phyloP scores from a whole-genome alignment of 2,797 vertebrate species.

The Heteromormyrus szaboi region DNA sequence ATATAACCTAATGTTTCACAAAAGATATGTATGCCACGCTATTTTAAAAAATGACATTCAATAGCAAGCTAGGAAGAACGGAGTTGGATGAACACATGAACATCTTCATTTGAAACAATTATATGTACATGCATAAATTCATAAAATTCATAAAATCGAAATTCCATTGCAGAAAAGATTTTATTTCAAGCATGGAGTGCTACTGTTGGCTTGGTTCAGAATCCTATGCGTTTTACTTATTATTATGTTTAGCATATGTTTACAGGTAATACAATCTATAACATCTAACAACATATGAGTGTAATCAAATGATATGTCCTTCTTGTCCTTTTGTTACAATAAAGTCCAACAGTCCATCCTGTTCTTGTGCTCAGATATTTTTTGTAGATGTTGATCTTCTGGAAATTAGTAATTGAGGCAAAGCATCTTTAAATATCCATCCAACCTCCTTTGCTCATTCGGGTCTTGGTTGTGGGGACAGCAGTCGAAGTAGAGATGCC shows the following conservation, averaged over 20 bases:
- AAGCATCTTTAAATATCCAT: background rate
- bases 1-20: background rate
- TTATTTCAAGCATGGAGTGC: background rate
- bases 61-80: background rate
- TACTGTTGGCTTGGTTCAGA: background rate
- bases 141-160: background rate
- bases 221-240: background rate
- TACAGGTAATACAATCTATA: background rate
- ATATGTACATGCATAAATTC: background rate
- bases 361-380: background rate
- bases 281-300: background rate
- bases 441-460: background rate
- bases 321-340: background rate
- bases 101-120: background rate
- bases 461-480: background rate
- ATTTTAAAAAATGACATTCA: background rate
- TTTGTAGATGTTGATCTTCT: background rate
- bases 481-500: background rate
- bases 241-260: background rate
- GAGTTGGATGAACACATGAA: background rate
- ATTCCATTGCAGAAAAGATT: background rate
- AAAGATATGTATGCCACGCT: background rate
- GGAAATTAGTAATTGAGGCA: background rate
- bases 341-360: background rate
- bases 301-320: background rate